Base-by-base conservation (phyloP, 1,140 invertebrate species). In the Catajapyx aquilonaris region DNA sequence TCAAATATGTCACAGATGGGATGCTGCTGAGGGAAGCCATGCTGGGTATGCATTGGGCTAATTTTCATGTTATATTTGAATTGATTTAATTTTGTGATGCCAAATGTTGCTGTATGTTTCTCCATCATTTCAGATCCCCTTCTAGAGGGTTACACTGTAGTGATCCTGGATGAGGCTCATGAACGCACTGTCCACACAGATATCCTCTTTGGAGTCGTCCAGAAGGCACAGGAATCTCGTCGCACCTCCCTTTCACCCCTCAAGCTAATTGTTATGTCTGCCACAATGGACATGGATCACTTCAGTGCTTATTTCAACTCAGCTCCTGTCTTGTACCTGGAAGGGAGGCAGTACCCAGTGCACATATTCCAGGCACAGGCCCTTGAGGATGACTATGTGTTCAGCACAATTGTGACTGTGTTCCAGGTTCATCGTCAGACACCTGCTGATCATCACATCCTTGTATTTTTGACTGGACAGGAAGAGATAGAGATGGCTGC, bases 391-490 rank as follows among this genome's bases (percentile, higher is more conserved):
- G 86, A 95, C 59, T 94, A 95, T 55, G 66, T 77, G 30, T 71
- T 75, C 50, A 64, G 72, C 10, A 70, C 76, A 38, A 54, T 96
- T 2, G 76, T 81, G 25, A 86, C 88, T 0, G 69, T 93, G 38
- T 87, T 95, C 54, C 76, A 95, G 59, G 76, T 96, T 39, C 88
- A 97, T 62, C 68, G 71, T 40, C 68, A 76, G 50, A 66, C 74
- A 40, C 81, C 83, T 7, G 55, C 73, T 16, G 76, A 81, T 28
- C 20, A 34, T 47, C 87, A 94, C 54, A 81, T 99, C 51, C 61
- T 98, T 22, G 81, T 96, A n/a, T 98, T 99, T 62, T 61, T 97
- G 32, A 97, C 93, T 41, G 94, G 94, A 3, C 88, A 96, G 64
- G 93, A 98, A 56, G 94, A 98, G 69, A 97, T 99, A 46, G 90